phyloP scores from a whole-genome alignment of 1,140 invertebrate species.

The Hypothenemus hampei region DNA sequence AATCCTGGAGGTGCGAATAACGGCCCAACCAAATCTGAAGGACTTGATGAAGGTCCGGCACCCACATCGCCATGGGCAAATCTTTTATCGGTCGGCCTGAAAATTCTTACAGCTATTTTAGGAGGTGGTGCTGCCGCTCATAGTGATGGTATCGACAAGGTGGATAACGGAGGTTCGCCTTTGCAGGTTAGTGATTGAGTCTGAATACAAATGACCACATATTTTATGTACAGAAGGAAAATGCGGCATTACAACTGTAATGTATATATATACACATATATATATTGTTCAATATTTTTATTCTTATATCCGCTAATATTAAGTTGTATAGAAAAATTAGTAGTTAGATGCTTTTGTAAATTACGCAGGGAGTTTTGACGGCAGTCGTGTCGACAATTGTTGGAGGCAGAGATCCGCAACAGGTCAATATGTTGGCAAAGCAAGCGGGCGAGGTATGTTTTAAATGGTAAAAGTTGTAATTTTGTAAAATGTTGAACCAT shows the following conservation, averaged over 20 bases:
- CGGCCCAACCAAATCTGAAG: conserved; percentile 77
- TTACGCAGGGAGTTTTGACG: conserved; percentile 79
- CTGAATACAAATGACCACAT: too few relatives aligned
- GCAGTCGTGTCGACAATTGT: conserved; percentile 81
- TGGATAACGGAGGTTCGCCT: conserved; percentile 74
- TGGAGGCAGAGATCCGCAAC: conserved; percentile 81
- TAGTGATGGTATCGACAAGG: conserved; percentile 80
- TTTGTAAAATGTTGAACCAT: not conserved
- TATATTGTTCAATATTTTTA: too few relatives aligned
- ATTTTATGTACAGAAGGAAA: too few relatives aligned
- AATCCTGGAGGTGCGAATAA: conserved; percentile 53
- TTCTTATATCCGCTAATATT: too few relatives aligned
- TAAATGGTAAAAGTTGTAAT: conserved; percentile 8
- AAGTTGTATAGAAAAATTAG: too few relatives aligned
- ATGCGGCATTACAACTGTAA: too few relatives aligned
- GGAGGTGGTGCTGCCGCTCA: conserved; percentile 62
- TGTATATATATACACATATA: too few relatives aligned
- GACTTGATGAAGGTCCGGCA: conserved; percentile 60
- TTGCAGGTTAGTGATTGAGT: conserved; percentile 66
- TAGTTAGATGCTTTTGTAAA: conserved; percentile 29
- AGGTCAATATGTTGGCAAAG: conserved; percentile 85
- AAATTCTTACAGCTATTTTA: conserved; percentile 76
- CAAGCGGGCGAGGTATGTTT: conserved; percentile 91
- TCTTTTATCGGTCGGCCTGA: conserved; percentile 70
- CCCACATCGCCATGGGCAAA: conserved; percentile 78